Percentiles rank a stretch among this genome's conserved stretches.
phyloP scores from a whole-genome alignment of 2,888 invertebrate species.

The Thereva unica region DNA sequence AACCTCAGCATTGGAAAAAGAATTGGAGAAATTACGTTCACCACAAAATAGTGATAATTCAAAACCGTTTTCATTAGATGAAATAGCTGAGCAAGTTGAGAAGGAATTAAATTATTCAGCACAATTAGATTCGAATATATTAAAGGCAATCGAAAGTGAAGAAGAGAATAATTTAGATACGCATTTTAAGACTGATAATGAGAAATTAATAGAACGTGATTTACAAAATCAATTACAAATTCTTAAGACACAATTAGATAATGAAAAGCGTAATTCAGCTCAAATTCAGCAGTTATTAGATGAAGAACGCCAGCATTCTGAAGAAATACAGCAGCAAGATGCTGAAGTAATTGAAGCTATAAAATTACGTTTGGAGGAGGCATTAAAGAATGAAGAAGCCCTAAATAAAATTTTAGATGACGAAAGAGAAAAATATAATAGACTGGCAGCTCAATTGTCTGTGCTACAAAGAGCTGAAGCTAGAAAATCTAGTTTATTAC shows the following conservation, averaged over 20 bases:
- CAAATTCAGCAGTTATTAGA: slow-evolving; percentile 64
- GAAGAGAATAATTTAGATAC: slow-evolving; percentile 47
- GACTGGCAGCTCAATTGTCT: slow-evolving; percentile 58
- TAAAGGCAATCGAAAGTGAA: slow-evolving; percentile 63
- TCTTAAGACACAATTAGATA: slow-evolving; percentile 51
- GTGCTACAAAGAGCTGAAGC: slow-evolving; percentile 55
- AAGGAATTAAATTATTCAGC: slow-evolving; percentile 66
- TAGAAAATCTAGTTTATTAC: slow-evolving; percentile 50
- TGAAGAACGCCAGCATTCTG: slow-evolving; percentile 64
- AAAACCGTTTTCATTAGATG: slow-evolving; percentile 60
- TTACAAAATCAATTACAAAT: slow-evolving; percentile 50
- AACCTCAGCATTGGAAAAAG: slow-evolving; percentile 59
- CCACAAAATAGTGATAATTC: slow-evolving; percentile 49
- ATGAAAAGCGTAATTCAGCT: slow-evolving; percentile 61
- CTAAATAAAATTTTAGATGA: slow-evolving; percentile 65
- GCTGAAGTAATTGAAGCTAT: slow-evolving; percentile 69
- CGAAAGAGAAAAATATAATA: slow-evolving; percentile 61
- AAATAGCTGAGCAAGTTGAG: slow-evolving; percentile 63
- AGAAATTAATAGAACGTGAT: slow-evolving; percentile 52
- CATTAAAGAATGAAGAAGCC: slow-evolving; percentile 67
- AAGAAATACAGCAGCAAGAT: slow-evolving; percentile 66
- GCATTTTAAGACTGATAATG: slow-evolving; percentile 52
- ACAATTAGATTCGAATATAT: slow-evolving; percentile 63
- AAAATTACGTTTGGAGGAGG: slow-evolving; percentile 66
- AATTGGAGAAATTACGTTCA: slow-evolving; percentile 52